Evolutionary conservation across 2,888 invertebrate species (phyloP).

Genomic region (Acrobasis repandana): DNA sequence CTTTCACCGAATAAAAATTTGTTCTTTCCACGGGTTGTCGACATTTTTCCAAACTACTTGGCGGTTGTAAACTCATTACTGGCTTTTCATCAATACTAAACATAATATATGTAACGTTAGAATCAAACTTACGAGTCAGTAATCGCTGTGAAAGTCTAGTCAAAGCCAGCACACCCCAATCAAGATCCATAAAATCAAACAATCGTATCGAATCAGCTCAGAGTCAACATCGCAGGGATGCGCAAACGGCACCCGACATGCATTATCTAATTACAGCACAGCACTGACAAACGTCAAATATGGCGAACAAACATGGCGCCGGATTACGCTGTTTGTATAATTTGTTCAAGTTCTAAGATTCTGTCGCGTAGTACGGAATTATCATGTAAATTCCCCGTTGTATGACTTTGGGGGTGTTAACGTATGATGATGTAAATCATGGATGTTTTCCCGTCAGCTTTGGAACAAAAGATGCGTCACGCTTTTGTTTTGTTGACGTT

Average conservation of each 20-base stretch:
- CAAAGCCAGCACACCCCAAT: slow-evolving; percentile 3
- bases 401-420: slow-evolving; percentile 30
- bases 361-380: slow-evolving; percentile 46
- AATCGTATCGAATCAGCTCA: slow-evolving; percentile 11
- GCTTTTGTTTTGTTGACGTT: slow-evolving; percentile 16
- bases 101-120: too few relatives aligned
- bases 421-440: slow-evolving; percentile 19
- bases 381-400: slow-evolving; percentile 54
- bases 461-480: slow-evolving; percentile 18
- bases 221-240: slow-evolving; percentile 43
- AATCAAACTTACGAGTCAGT: not conserved
- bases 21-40: too few relatives aligned
- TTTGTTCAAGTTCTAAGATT: slow-evolving; percentile 64
- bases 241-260: slow-evolving; percentile 54
- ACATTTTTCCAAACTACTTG: too few relatives aligned
- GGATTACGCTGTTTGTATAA: slow-evolving; percentile 64
- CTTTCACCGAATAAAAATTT: too few relatives aligned
- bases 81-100: too few relatives aligned
- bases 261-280: slow-evolving; percentile 66
- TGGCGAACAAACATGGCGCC: slow-evolving; percentile 51
- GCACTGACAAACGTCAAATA: slow-evolving; percentile 50
- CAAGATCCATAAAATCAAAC: slow-evolving; percentile 4
- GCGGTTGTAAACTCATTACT: too few relatives aligned
- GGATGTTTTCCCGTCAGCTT: slow-evolving; percentile 18
- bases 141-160: not conserved